Evolutionary conservation across 2,797 vertebrate species (phyloP), one percentile per base, ranked within the genome.

Genomic region (Argya squamiceps): DNA sequence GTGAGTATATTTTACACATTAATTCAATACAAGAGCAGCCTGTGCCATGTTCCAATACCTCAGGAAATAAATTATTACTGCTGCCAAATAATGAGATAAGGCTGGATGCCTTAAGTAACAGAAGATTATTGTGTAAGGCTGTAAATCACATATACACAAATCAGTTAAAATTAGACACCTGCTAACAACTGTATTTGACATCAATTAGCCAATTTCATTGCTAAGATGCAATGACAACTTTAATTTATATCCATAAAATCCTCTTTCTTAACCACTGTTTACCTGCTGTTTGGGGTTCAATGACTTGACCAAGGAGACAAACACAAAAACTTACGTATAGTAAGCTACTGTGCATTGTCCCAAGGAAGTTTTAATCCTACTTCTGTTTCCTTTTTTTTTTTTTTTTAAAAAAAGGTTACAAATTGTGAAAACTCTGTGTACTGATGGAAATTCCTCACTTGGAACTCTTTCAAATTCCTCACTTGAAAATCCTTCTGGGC

Each of bases 221-320:
- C 88, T 83, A 73, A 88, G 22, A 59, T 75, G 63, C 10, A 85
- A 26, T 44, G 26, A 60, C 65, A 92, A 53, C 16, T 92, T 95
- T 89, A 71, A 95, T 96, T 96, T 88, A 83, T 23, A 80, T 5
- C 19, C 27, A 68, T 64, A 50, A 83, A 80, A 18, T n/a, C 32
- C 41, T 79, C 47, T 85, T 91, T 92, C 68, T 91, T 76, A 63
- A 50, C 26, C 41, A 83, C 36, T 75, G 73, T 80, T 91, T 92
- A 50, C 83, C 70, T 60, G 85, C 58, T 94, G 68, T 95, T 97
- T 97, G 95, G 98, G 84, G 43, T 97, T 95, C 94, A 88, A 89
- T 98, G 95, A 95, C 97, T 96, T 97, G 96, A 98, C 95, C 93
- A 65, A 98, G 95, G 24, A 97, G 77, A 96, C 88, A 92, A 94